These are phyloP conservation scores for Conomelus anceps DNA, from an alignment of 2,888 invertebrate genomes.

Conservation along the genomic window DNA sequence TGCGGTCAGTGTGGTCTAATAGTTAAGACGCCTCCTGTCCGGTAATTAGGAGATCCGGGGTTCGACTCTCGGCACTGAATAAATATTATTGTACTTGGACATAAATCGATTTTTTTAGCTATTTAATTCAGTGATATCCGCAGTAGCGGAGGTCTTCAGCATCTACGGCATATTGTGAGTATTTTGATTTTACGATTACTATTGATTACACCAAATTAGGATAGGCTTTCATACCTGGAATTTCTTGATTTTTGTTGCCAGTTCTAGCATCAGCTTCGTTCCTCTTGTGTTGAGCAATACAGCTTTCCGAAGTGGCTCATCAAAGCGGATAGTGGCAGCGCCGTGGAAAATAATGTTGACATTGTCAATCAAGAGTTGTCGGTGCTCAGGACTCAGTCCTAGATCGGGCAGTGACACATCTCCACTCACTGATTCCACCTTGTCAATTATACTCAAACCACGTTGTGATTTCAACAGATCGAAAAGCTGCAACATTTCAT, in stretches of 20 bases:
- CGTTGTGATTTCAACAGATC: conserved; percentile 59
- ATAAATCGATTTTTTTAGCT: too few species aligned
- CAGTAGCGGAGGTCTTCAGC: too few species aligned
- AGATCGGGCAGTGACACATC: conserved; percentile 63
- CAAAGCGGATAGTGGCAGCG: conserved; percentile 68
- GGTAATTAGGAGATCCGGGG: too few species aligned
- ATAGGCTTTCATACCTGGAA: conserved; percentile 67
- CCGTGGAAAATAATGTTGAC: conserved; percentile 82
- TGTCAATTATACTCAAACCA: conserved; percentile 56
- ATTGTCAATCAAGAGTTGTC: conserved; percentile 56
- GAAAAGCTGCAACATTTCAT: conserved; percentile 66
- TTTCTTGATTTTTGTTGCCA: conserved; percentile 68
- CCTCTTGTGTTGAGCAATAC: conserved; percentile 88
- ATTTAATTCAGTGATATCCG: too few species aligned
- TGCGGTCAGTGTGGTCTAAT: too few species aligned
- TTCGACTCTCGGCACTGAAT: too few species aligned
- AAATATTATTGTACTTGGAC: too few species aligned
- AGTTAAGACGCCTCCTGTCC: too few species aligned
- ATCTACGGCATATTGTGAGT: too few species aligned
- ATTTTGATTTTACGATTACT: too few species aligned
- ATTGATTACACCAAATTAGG: too few species aligned
- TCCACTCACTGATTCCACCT: conserved; percentile 65
- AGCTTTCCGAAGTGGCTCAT: conserved; percentile 83
- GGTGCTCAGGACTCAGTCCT: conserved; percentile 60
- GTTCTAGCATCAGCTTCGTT: conserved; percentile 75